Percentiles rank a stretch among this genome's conserved stretches.
These are phyloP conservation scores for Leuctra nigra DNA, from an alignment of 2,888 invertebrate genomes.

Conservation along the genomic window DNA sequence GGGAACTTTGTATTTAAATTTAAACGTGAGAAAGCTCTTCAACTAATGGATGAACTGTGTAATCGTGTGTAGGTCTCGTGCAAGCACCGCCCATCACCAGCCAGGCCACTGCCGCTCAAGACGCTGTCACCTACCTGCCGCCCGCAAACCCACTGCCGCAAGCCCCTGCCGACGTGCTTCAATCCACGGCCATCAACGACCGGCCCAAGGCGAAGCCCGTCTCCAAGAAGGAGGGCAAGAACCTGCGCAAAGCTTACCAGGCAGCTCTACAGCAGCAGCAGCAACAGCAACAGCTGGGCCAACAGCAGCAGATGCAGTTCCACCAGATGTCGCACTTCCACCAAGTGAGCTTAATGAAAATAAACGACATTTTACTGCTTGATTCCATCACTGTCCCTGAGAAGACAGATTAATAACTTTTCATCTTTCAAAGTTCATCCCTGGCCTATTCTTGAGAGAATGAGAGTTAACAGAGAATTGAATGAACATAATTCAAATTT, in stretches of 20 bases:
- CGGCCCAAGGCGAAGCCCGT: slow-evolving; percentile 76
- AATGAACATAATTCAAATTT: no score
- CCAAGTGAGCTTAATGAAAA: no score
- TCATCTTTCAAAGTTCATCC: no score
- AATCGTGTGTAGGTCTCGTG: not conserved
- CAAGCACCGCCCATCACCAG: not conserved
- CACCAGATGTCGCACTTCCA: slow-evolving; percentile 30
- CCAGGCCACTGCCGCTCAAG: slow-evolving; percentile 34
- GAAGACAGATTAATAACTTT: no score
- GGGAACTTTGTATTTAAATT: no score
- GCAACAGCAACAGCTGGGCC: slow-evolving; percentile 41
- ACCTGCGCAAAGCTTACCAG: slow-evolving; percentile 49
- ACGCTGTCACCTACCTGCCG: slow-evolving; percentile 42
- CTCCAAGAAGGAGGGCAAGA: slow-evolving; percentile 73
- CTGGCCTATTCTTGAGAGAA: no score
- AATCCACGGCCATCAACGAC: slow-evolving; percentile 74
- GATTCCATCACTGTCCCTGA: no score
- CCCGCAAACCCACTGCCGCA: slow-evolving; percentile 46
- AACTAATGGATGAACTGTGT: no score
- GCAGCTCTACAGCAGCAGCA: slow-evolving; percentile 38
- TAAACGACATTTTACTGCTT: no score
- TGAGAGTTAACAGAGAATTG: no score
- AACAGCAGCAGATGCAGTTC: slow-evolving; percentile 33
- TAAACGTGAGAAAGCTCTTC: no score
- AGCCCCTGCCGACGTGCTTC: slow-evolving; percentile 32